Percentiles rank a stretch among this genome's conserved stretches.
phyloP scores from a whole-genome alignment of 2,113 vertebrate species.

The Columbina picui region DNA sequence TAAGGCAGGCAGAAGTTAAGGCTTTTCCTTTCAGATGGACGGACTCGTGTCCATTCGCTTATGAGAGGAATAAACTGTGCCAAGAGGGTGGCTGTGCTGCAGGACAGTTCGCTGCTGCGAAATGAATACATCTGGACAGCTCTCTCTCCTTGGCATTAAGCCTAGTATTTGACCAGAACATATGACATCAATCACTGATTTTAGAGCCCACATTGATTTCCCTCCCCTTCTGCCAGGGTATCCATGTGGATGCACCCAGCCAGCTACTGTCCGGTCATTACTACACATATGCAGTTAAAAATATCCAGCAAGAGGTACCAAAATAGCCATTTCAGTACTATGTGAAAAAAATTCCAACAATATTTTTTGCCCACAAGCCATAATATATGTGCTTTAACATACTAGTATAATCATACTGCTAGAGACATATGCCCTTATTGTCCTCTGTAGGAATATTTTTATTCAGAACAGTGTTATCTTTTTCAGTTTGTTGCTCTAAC shows the following conservation, averaged over 20 bases:
- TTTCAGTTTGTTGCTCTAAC: neutral
- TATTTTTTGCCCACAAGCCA: neutral
- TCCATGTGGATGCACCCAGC: neutral
- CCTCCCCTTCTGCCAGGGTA: neutral
- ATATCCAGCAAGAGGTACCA: neutral
- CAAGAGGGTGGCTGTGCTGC: neutral
- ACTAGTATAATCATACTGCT: neutral
- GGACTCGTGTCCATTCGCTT: rapidly evolving
- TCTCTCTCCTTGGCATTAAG: neutral
- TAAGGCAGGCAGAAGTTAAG: neutral
- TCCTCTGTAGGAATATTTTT: neutral
- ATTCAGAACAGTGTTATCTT: neutral
- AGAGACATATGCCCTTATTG: neutral
- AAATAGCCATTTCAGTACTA: neutral
- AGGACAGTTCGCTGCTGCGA: neutral
- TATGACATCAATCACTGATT: neutral
- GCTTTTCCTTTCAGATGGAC: neutral
- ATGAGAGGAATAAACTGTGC: neutral
- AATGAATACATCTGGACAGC: neutral
- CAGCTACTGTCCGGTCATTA: neutral
- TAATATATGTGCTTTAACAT: neutral
- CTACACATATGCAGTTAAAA: neutral
- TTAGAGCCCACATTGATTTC: neutral
- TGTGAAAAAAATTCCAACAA: neutral
- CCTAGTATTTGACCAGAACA: neutral